phyloP scores from a whole-genome alignment of 2,888 invertebrate species.

The Petrolisthes cinctipes region DNA sequence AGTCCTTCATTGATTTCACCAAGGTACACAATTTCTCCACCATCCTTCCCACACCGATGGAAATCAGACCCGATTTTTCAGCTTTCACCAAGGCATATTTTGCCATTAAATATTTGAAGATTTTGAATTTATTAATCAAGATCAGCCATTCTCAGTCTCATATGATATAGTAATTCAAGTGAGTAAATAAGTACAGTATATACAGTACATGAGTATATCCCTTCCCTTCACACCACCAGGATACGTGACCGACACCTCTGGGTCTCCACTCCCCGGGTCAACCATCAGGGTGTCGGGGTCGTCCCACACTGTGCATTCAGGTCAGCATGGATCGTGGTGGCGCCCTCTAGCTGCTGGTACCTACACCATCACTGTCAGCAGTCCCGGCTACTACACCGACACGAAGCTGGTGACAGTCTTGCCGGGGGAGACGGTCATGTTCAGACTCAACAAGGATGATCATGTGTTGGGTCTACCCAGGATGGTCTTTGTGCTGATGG shows the following conservation, averaged over 20 bases:
- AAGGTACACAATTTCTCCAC: too few relatives aligned
- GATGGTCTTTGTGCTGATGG: slow-evolving; percentile 46
- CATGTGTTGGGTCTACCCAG: slow-evolving; percentile 39
- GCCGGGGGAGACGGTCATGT: slow-evolving; percentile 33
- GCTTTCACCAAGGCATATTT: too few relatives aligned
- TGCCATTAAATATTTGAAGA: too few relatives aligned
- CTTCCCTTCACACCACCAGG: slow-evolving; percentile 18
- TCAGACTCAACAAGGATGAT: slow-evolving; percentile 43
- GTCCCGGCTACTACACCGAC: slow-evolving; percentile 29
- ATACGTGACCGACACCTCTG: slow-evolving; percentile 30
- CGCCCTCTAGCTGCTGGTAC: slow-evolving; percentile 30
- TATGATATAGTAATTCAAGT: too few relatives aligned
- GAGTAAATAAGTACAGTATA: too few relatives aligned
- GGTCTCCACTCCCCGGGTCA: slow-evolving; percentile 26
- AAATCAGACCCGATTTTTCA: too few relatives aligned
- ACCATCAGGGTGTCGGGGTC: slow-evolving; percentile 34
- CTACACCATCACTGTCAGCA: slow-evolving; percentile 28
- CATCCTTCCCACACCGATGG: too few relatives aligned
- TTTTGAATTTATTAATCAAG: too few relatives aligned
- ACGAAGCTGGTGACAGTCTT: slow-evolving; percentile 41
- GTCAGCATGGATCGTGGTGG: slow-evolving; percentile 47
- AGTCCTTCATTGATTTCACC: too few relatives aligned
- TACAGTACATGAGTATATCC: background rate
- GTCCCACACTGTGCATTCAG: slow-evolving; percentile 27
- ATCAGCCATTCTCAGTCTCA: too few relatives aligned